Base-by-base conservation (phyloP, 92 coral and sea anemone species). In the Parazoanthus swiftii region DNA sequence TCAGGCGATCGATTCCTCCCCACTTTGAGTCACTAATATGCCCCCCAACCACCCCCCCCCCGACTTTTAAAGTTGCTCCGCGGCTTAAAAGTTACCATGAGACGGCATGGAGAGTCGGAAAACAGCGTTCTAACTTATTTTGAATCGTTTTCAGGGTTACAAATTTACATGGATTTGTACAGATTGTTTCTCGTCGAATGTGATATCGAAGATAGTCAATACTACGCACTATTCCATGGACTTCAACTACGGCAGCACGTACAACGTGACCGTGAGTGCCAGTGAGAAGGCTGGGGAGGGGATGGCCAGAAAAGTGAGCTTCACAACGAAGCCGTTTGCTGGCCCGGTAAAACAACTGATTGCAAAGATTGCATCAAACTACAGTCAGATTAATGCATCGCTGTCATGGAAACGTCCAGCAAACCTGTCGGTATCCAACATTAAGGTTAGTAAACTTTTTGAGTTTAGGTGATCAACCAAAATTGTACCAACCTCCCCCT, bases 121-220 rank as follows among this genome's bases (percentile, higher is more conserved):
- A 54, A 42, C 29, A 8, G n/a, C 10, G 6, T 9, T 37, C 33
- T 44, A 1, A 36, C 14, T 84, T 6, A 14, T 13, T 4, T 21
- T 71, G 3, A n/a, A 43, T 43, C 11, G 44, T 4, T 84, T 84
- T 72, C 65, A 84, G 87, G 65, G 68, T 26, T 84, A 84, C 68
- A 68, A 35, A 59, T 84, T 71, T 84, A 71, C 87, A 23, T 84
- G 87, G 87, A 71, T 21, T 18, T 84, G 87, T 74, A 70, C 77
- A 26, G 79, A 84, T 35, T 84, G 87, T 51, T 3, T 15, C 9
- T 67, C 48, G 3, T 14, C 39, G 21, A 26, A 16, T 18, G 42
- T 56, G 15, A 26, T 33, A 50, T 84, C 87, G 20, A 84, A 29
- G 14, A 44, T 72, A 26, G 67, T 84, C 13, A 14, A 26, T 6